Base-by-base conservation (phyloP, 2,888 invertebrate species). In the Hydrotaea diabolus region DNA sequence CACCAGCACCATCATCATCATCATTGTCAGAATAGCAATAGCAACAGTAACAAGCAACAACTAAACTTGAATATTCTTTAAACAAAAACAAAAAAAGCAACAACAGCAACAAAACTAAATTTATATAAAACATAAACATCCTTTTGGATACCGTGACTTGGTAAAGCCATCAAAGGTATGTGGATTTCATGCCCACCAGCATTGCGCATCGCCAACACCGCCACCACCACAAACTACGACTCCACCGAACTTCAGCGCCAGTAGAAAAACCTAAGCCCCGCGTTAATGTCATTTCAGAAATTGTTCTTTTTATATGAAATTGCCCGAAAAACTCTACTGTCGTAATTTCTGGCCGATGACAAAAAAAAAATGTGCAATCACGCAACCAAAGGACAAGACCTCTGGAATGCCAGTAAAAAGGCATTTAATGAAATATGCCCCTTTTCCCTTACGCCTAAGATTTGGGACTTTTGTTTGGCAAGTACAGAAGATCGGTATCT, bases 161-260 rank as follows among this genome's bases (percentile, higher is more conserved):
- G 53, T 79, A 72, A 77, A 74, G 46, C 74, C 81, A 78, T 79
- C 85, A 79, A 79, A 76, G 76, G 85, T 62, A 85, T 85, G 81
- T 79, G 79, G 78, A 79, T 82, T 85, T 85, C 79, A 85, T 85
- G 85, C 85, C 85, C 85, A 85, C 85, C 85, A 85, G 76, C 82
- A 82, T 77, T 69, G 82, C 76, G 17, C 69, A 69, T 11, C 21
- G 69, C 39, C 78, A 59, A 66, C 39, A 43, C 53, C 73, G 36
- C 59, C 4, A 74, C 36, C 62, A 49, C 59, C 69, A 43, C 46
- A 43, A 71, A 76, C 66, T 11, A 31, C 31, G 31, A 2, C 31
- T 2, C 7, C 31, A 31, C 31, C 31, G 31, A 43, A 0, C 43
- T 2, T 43, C 81, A 66, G 72, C 57, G 17, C 64, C 71, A 55